Base-by-base conservation (phyloP, 2,888 invertebrate genomes). In the Ophonus ardosiacus region DNA sequence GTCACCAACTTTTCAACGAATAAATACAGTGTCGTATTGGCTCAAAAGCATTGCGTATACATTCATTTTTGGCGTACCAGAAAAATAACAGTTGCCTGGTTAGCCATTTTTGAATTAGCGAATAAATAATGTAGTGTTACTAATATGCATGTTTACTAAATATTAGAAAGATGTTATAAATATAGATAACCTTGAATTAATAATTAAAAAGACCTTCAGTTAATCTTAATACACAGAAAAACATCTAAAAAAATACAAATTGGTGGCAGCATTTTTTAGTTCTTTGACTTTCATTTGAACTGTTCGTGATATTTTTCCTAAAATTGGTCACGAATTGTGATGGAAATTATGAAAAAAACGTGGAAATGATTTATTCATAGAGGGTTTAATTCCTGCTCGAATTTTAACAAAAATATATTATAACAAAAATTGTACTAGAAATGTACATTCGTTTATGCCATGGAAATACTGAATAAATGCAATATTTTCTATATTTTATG, bases 161-260 rank as follows among this genome's bases (percentile, higher is more conserved):
- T 40, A 10, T 74, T 74, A 18, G 43, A 74, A 43, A 43, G 71
- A 40, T 43, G 71, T 13, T 74, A 43, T 74, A 74, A 18, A 74
- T 74, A 51, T 74, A 74, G 71, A 43, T 74, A 74, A 74, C 71
- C 71, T 74, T 74, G 71, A 74, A 68, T 51, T 43, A 74, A 43
- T 74, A 74, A 74, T 74, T 74, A 74, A 43, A 43, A 15, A 74
- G 71, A 74, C 71, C 43, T 74, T 74, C 71, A 74, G 5, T 51
- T 74, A 43, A 74, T 74, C 71, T 74, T 17, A 7, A 38, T 15
- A 31, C 38, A 38, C n/a, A 38, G 63, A 31, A 68, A 68, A 31
- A 68, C 31, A 63, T 68, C 31, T 7, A 18, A n/a, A 74, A 40
- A 74, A 74, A 31, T 31, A 31, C 31, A 31, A 31, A 40, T 43